phyloP scores from a whole-genome alignment of 2,888 invertebrate genomes.

The Drosophila nigritarsus region DNA sequence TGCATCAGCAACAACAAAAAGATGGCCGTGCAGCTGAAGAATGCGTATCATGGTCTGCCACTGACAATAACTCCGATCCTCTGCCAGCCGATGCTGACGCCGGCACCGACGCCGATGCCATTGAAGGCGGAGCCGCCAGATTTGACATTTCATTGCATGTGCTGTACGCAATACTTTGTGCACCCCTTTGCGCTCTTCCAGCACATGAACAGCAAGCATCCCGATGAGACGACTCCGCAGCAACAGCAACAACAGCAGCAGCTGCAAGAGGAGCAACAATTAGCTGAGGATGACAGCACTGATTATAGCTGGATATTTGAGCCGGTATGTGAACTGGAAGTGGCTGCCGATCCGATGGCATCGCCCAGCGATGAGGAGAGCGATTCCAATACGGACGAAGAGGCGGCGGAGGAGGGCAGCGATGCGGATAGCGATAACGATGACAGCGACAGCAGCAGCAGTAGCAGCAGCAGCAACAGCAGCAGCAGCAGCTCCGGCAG shows the following conservation, averaged over 20 bases:
- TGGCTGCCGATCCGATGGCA: constrained; percentile 37
- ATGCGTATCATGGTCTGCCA: constrained; percentile 76
- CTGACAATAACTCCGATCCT: constrained; percentile 84
- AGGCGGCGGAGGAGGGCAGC: constrained; percentile 36
- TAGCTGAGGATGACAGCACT: constrained; percentile 72
- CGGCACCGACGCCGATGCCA: constrained; percentile 58
- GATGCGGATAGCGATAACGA: constrained; percentile 66
- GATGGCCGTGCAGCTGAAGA: constrained; percentile 74
- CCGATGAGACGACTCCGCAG: constrained; percentile 57
- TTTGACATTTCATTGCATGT: constrained; percentile 85
- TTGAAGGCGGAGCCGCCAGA: constrained; percentile 79
- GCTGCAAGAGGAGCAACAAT: constrained; percentile 54
- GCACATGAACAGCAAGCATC: constrained; percentile 83
- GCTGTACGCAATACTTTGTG: constrained; percentile 83
- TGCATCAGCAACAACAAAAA: constrained; percentile 5
- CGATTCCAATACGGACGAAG: constrained; percentile 55
- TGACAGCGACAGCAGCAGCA: constrained; percentile 54
- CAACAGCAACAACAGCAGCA: constrained; percentile 32
- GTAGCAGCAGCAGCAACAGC: constrained; percentile 48
- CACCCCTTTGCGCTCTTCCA: constrained; percentile 83
- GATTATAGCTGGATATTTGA: constrained; percentile 84
- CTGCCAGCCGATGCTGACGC: constrained; percentile 61
- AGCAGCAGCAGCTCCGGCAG: constrained; percentile 21
- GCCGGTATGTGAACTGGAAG: constrained; percentile 83
- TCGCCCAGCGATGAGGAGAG: constrained; percentile 32